phyloP scores from a whole-genome alignment of 2,888 invertebrate genomes.

The Apotomis turbidana region DNA sequence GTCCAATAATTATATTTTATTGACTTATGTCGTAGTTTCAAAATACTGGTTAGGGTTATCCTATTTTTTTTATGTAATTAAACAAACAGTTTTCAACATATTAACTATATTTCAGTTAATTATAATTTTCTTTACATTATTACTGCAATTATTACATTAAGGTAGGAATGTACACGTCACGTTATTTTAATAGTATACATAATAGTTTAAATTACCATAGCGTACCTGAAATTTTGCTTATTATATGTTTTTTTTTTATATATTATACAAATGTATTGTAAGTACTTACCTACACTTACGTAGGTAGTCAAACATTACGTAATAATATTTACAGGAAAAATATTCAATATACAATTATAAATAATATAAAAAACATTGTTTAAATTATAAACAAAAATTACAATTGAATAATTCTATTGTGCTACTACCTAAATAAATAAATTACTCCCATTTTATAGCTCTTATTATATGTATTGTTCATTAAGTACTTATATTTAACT shows the following conservation, averaged over 20 bases:
- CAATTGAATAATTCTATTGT: no score
- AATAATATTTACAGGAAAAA: conserved; percentile 30
- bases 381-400: neutral
- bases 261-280: conserved; percentile 36
- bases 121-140: conserved; percentile 42
- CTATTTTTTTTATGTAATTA: neutral
- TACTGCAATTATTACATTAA: conserved; percentile 30
- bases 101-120: conserved; percentile 46
- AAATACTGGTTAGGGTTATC: no score
- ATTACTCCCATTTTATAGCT: neutral
- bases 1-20: no score
- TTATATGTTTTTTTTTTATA: conserved; percentile 41
- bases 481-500: conserved; percentile 24
- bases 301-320: neutral
- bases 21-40: no score
- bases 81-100: conserved; percentile 44
- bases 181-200: conserved; percentile 41
- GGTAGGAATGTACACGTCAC: conserved; percentile 37
- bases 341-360: neutral
- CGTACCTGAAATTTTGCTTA: conserved; percentile 21
- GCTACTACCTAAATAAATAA: no score
- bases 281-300: no score
- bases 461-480: neutral
- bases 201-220: conserved; percentile 47
- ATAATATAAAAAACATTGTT: conserved; percentile 11